Conservation (phyloP, 2,888 invertebrate genomes). For the Cantharis lateralis region DNA sequence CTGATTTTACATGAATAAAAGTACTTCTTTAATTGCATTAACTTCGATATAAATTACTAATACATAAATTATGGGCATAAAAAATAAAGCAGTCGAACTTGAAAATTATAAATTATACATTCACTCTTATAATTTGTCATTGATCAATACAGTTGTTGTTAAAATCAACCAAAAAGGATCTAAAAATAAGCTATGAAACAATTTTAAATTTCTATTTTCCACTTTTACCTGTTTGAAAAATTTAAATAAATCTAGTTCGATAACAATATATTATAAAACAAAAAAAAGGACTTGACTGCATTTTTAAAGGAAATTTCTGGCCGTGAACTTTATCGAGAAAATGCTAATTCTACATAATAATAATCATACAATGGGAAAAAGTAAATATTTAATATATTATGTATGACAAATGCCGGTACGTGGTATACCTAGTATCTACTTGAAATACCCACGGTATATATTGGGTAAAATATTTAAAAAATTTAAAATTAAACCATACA, state of each 20-base stretch:
- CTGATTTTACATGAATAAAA: slow-evolving; percentile 9
- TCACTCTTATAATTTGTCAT: not conserved
- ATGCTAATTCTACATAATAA: not conserved
- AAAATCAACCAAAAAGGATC: not conserved
- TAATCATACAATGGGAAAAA: not conserved
- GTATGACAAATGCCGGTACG: not conserved
- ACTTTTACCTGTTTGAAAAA: not conserved
- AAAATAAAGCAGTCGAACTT: not conserved
- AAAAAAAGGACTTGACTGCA: not conserved
- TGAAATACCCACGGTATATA: not conserved
- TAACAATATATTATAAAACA: not conserved
- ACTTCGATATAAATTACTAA: slow-evolving; percentile 20
- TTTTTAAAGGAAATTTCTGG: not conserved
- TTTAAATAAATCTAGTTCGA: not conserved
- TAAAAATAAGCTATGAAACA: not conserved
- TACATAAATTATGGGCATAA: slow-evolving; percentile 14
- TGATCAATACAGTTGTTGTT: not conserved
- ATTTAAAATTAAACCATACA: not conserved
- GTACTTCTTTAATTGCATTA: slow-evolving; percentile 1
- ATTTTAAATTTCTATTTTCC: not conserved
- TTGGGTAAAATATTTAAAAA: not conserved
- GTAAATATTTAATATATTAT: not conserved
- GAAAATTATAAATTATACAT: not conserved
- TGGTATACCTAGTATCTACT: too few species aligned
- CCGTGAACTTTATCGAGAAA: not conserved